Conservation (phyloP, 2,797 vertebrate species). For the Urophycis tenuis region DNA sequence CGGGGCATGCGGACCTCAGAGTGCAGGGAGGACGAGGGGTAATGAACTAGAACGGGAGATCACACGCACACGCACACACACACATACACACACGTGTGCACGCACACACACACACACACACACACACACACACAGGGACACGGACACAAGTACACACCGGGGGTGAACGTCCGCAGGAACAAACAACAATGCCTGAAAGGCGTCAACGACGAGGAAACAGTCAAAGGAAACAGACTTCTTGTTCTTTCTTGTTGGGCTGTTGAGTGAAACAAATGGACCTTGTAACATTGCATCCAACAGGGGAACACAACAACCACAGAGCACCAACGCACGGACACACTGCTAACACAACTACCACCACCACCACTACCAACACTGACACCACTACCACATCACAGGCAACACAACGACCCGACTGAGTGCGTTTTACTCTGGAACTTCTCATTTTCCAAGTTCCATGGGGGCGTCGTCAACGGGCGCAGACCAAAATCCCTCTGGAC, state of each 20-base stretch:
- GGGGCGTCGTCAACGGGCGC: too few relatives aligned
- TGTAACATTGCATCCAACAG: neutral
- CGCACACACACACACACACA: constrained; percentile 37
- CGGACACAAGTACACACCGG: neutral
- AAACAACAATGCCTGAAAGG: neutral
- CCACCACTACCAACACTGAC: neutral
- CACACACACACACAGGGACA: constrained; percentile 34
- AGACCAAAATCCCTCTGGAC: too few relatives aligned
- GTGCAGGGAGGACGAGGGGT: constrained; percentile 72
- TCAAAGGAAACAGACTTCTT: neutral
- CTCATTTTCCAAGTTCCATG: too few relatives aligned
- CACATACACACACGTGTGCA: neutral
- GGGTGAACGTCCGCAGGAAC: neutral
- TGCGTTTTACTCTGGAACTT: too few relatives aligned
- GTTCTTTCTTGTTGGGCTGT: neutral
- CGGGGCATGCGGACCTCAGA: constrained; percentile 70
- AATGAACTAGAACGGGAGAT: constrained; percentile 76
- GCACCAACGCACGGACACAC: neutral
- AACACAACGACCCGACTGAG: neutral
- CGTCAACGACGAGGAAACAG: neutral
- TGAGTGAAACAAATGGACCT: neutral
- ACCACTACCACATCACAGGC: neutral
- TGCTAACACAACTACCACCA: neutral
- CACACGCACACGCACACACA: constrained; percentile 41
- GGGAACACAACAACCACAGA: neutral